Evolutionary conservation across 2,797 vertebrate species (phyloP).

Genomic region (Spinus pinus): DNA sequence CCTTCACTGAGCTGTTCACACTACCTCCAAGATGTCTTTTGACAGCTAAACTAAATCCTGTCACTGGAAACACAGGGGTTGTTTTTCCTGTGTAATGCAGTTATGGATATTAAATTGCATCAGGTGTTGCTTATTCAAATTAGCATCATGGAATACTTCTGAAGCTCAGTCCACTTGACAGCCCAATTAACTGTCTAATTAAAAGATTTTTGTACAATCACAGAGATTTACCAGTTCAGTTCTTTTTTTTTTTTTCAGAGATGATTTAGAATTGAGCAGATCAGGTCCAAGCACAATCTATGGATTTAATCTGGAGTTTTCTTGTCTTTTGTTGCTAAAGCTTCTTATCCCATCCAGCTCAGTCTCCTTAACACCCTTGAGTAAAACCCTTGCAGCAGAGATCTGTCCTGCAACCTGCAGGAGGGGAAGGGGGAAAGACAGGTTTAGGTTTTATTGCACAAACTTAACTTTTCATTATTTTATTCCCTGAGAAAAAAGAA

Average conservation of each 20-base stretch:
- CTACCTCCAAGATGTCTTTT: background rate
- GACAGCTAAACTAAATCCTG: background rate
- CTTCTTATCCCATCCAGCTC: background rate
- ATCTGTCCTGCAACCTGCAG: background rate
- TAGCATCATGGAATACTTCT: background rate
- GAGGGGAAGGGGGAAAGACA: background rate
- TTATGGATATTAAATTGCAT: background rate
- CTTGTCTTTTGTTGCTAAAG: background rate
- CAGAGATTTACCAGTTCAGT: background rate
- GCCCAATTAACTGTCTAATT: background rate
- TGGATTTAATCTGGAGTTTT: background rate
- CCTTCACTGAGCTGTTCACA: background rate
- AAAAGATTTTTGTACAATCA: background rate
- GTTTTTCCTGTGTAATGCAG: background rate
- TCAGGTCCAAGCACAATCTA: background rate
- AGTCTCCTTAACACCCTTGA: background rate
- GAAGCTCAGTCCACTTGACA: background rate
- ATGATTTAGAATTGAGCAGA: background rate
- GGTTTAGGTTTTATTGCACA: background rate
- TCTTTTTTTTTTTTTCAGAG: background rate
- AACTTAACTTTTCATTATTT: background rate
- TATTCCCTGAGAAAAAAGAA: background rate
- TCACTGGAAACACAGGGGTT: background rate
- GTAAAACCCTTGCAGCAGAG: background rate
- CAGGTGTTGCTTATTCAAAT: background rate